Evolutionary conservation across 2,113 vertebrate genomes (phyloP).

Genomic region (Pseudopipra pipra): DNA sequence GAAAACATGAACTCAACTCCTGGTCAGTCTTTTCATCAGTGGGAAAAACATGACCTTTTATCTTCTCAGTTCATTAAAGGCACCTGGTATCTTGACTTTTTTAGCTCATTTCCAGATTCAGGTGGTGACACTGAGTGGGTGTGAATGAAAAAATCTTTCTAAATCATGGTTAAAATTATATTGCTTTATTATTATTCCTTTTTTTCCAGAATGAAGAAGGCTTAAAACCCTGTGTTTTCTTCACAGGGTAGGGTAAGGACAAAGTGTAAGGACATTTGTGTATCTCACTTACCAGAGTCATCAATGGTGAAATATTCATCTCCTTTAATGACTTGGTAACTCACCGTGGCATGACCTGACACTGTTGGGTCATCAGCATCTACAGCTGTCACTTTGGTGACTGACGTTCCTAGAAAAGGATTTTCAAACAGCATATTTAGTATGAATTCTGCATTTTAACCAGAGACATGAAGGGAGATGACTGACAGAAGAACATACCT

Average conservation of each 20-base stretch:
- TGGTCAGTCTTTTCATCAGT: neutral
- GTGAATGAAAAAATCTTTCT: neutral
- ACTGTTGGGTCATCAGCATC: slow-evolving; percentile 90
- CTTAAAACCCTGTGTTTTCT: neutral
- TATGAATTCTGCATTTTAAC: neutral
- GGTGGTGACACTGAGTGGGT: neutral
- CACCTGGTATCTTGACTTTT: neutral
- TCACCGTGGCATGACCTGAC: slow-evolving; percentile 79
- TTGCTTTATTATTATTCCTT: neutral
- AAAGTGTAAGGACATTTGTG: neutral
- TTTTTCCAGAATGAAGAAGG: neutral
- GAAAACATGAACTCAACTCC: neutral
- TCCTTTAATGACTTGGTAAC: slow-evolving; percentile 78
- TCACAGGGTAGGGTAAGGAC: neutral
- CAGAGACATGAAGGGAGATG: neutral
- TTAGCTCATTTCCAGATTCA: neutral
- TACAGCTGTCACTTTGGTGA: slow-evolving; percentile 81
- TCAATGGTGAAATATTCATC: slow-evolving; percentile 82
- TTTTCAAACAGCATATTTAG: neutral
- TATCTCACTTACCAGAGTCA: slow-evolving; percentile 74
- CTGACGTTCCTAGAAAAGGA: slow-evolving; percentile 76
- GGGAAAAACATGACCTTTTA: neutral
- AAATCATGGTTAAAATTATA: neutral
- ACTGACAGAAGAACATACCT: slow-evolving; percentile 70
- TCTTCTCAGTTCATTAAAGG: neutral